Percentiles rank a stretch among this genome's conserved stretches.
Conservation (phyloP, 2,113 vertebrate genomes). For the Pomatostomus ruficeps region DNA sequence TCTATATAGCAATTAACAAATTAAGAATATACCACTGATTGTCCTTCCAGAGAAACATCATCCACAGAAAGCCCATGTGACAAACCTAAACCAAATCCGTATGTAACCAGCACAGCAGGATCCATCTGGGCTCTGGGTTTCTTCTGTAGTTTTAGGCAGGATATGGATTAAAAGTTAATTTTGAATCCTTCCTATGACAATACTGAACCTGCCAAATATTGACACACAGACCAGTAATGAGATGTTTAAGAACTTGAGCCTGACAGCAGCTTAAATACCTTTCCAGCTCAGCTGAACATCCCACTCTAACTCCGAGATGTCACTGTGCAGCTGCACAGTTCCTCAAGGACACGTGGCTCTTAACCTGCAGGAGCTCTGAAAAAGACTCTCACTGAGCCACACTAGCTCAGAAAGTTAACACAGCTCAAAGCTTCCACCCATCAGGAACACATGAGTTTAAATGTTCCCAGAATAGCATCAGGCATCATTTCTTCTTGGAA, state of each 20-base stretch:
- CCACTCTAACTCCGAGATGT: background rate
- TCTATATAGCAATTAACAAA: background rate
- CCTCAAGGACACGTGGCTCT: background rate
- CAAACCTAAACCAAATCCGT: background rate
- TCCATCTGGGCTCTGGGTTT: background rate
- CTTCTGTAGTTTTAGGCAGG: background rate
- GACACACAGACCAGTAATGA: accelerated
- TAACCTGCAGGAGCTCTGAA: background rate
- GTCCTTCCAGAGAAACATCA: background rate
- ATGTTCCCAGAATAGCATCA: background rate
- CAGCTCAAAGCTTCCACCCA: background rate
- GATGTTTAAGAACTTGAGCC: background rate
- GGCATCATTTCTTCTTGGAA: background rate
- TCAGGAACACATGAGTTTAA: background rate
- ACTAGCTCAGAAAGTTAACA: background rate
- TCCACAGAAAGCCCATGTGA: background rate
- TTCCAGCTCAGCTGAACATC: background rate
- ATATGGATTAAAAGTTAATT: background rate
- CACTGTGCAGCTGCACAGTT: background rate
- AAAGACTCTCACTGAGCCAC: background rate
- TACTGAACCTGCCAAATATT: accelerated
- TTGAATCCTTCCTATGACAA: background rate
- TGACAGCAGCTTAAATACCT: background rate
- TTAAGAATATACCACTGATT: background rate
- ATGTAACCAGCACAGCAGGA: background rate